A percentile compares a stretch with the other conserved stretches of the same genome.
These are phyloP conservation scores for Ophion slaviceki DNA, from an alignment of 2,888 invertebrate species.

Conservation along the genomic window DNA sequence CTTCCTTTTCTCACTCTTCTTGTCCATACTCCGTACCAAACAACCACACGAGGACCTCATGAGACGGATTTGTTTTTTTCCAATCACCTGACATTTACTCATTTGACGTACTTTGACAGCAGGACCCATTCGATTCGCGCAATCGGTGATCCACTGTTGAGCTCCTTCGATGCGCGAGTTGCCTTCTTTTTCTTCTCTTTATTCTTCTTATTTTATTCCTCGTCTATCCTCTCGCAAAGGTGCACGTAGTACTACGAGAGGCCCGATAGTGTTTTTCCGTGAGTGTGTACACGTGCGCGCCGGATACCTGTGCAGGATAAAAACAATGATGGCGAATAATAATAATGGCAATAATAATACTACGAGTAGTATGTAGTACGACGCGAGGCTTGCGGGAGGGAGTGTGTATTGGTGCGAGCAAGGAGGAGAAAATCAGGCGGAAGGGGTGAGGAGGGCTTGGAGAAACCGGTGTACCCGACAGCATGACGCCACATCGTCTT, in stretches of 20 bases:
- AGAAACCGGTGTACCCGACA: conserved; percentile 83
- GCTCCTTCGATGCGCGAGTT: neutral
- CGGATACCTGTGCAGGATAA: conserved; percentile 44
- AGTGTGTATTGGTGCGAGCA: conserved; percentile 60
- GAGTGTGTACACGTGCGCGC: conserved; percentile 45
- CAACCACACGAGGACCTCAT: no score
- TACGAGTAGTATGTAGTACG: conserved; percentile 48
- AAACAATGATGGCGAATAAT: conserved; percentile 35
- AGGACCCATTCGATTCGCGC: neutral
- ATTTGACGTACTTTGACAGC: neutral
- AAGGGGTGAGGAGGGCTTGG: conserved; percentile 76
- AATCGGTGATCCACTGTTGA: conserved; percentile 5
- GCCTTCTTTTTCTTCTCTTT: neutral
- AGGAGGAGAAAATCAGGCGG: conserved; percentile 56
- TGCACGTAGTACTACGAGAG: conserved; percentile 49
- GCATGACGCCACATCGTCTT: conserved; percentile 81
- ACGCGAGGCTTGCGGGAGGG: conserved; percentile 15
- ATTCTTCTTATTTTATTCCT: conserved; percentile 20
- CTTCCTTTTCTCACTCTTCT: neutral
- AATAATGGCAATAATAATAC: conserved; percentile 37
- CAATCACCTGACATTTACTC: neutral
- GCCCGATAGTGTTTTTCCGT: conserved; percentile 56
- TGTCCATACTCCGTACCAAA: neutral
- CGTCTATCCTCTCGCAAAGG: conserved; percentile 21
- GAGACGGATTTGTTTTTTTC: neutral